Conservation (phyloP, 2,888 invertebrate genomes). For the Ernsta delagoae region DNA sequence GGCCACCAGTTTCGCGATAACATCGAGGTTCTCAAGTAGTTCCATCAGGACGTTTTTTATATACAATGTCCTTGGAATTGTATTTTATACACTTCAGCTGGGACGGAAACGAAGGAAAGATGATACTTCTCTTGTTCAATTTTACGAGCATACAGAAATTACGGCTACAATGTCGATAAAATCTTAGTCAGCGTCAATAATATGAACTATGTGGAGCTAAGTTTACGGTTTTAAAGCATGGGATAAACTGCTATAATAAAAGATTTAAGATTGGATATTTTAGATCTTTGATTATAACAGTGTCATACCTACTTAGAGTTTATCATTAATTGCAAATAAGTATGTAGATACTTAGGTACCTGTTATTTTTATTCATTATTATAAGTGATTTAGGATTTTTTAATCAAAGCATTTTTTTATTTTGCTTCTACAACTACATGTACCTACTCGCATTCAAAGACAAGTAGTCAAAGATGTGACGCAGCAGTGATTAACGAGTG, state of each 20-base stretch:
- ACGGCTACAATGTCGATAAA: too few species aligned
- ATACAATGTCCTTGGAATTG: not conserved
- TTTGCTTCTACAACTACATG: not conserved
- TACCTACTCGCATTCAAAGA: not conserved
- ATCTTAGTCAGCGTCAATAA: too few species aligned
- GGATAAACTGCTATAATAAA: too few species aligned
- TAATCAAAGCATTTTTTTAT: not conserved
- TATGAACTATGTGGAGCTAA: too few species aligned
- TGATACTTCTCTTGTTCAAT: not conserved
- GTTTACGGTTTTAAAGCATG: too few species aligned
- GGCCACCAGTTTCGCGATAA: conserved; percentile 8
- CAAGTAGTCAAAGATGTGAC: not conserved
- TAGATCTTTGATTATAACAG: too few species aligned
- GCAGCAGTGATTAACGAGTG: not conserved
- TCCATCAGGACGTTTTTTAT: conserved; percentile 1
- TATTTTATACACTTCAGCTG: not conserved
- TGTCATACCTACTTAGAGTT: too few species aligned
- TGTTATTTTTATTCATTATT: not conserved
- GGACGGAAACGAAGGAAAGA: not conserved
- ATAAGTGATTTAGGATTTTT: not conserved
- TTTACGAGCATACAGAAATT: too few species aligned
- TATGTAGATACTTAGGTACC: too few species aligned
- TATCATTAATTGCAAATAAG: too few species aligned
- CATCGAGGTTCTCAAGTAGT: conserved; percentile 8
- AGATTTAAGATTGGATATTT: too few species aligned